Evolutionary conservation across 2,888 invertebrate genomes (phyloP).

Genomic region (Eupithecia pulchellata): DNA sequence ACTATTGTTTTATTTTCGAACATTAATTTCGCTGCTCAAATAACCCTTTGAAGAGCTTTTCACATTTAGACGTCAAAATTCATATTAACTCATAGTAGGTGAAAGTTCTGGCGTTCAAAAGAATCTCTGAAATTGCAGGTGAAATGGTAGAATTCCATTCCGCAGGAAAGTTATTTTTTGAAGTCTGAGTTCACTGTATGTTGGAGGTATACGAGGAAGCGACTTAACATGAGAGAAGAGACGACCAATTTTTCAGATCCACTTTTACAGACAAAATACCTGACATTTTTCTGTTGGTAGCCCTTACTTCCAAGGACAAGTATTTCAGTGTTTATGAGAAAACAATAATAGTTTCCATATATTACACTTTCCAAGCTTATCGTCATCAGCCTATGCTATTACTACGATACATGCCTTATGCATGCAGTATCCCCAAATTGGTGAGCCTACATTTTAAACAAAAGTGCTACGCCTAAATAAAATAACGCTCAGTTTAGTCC

Average conservation of each 20-base stretch:
- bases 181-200: background rate
- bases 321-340: too few species aligned
- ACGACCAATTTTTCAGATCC: background rate
- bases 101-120: background rate
- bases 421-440: background rate
- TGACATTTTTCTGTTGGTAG: background rate
- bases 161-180: background rate
- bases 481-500: background rate
- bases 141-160: background rate
- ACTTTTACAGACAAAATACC: too few species aligned
- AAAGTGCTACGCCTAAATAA: background rate
- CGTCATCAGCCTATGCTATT: too few species aligned
- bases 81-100: too few species aligned
- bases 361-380: too few species aligned
- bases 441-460: background rate
- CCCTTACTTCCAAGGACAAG: too few species aligned
- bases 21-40: too few species aligned
- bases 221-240: background rate
- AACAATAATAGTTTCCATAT: too few species aligned
- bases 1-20: too few species aligned
- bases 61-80: background rate
- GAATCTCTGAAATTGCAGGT: background rate
- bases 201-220: background rate
- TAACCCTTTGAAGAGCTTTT: background rate
- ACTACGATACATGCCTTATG: too few species aligned